Evolutionary conservation across 2,113 vertebrate genomes (phyloP).

Genomic region (Sylvilagus bachmani): DNA sequence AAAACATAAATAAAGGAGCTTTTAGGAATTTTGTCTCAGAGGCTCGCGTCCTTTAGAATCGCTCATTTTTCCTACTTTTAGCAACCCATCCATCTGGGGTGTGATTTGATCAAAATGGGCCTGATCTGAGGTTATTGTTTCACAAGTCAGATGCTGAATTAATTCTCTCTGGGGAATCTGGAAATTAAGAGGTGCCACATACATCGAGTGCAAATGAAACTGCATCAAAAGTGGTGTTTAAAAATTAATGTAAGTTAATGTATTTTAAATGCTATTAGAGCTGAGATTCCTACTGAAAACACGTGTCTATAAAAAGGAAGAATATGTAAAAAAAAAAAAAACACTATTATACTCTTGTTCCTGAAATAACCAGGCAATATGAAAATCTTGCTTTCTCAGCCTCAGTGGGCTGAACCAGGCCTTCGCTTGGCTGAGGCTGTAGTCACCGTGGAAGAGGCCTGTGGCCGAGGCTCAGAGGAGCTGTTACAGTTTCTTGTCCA

Average conservation of each 20-base stretch:
- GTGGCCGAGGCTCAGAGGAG: background rate
- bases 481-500: background rate
- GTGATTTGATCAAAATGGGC: background rate
- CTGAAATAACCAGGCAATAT: constrained; percentile 20
- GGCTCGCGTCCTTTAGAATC: background rate
- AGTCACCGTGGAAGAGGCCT: background rate
- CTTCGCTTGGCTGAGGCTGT: background rate
- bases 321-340: background rate
- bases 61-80: constrained; percentile 9
- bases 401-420: background rate
- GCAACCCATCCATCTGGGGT: background rate
- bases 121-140: constrained; percentile 3
- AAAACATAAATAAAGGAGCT: constrained; percentile 43
- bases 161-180: constrained; percentile 31
- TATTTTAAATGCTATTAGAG: constrained; percentile 38
- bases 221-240: constrained; percentile 16
- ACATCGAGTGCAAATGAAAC: background rate
- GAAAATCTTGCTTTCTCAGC: background rate
- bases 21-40: constrained; percentile 19
- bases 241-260: constrained; percentile 61
- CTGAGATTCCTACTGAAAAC: background rate
- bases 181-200: constrained; percentile 23
- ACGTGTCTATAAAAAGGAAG: background rate
- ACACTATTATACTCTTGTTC: background rate
- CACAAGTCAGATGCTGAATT: constrained; percentile 33